Evolutionary conservation across 1,140 invertebrate species (phyloP).

Genomic region (Notospermus geniculatus): DNA sequence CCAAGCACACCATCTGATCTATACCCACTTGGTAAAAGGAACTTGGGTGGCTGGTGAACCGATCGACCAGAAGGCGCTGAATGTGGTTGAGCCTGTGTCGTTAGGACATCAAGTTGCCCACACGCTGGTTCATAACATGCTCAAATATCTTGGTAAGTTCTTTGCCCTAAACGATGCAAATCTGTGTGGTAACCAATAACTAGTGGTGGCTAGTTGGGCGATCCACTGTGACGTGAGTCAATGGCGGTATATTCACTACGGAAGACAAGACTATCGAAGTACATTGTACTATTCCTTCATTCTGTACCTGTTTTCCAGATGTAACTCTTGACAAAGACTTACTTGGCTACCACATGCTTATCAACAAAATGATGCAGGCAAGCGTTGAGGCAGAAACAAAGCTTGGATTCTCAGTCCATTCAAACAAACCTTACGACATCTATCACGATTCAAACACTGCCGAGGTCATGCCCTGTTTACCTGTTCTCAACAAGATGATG

Average conservation of each 20-base stretch:
- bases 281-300: no score
- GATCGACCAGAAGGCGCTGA: no score
- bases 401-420: background rate
- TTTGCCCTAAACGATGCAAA: no score
- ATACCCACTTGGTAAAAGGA: conserved; percentile 1
- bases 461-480: conserved; percentile 71
- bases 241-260: no score
- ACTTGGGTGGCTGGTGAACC: background rate
- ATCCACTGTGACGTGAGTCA: no score
- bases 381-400: background rate
- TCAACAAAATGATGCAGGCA: conserved; percentile 17
- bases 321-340: conserved; percentile 26
- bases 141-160: no score
- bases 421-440: conserved; percentile 64
- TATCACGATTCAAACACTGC: conserved; percentile 81
- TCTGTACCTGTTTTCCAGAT: conserved; percentile 20
- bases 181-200: no score
- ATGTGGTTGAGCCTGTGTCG: no score
- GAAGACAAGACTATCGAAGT: no score
- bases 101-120: no score
- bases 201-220: no score
- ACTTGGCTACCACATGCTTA: conserved; percentile 42
- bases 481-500: conserved; percentile 67
- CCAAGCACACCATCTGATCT: background rate
- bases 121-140: no score